phyloP scores from a whole-genome alignment of 2,888 invertebrate species.

The Epirrhoe alternata region DNA sequence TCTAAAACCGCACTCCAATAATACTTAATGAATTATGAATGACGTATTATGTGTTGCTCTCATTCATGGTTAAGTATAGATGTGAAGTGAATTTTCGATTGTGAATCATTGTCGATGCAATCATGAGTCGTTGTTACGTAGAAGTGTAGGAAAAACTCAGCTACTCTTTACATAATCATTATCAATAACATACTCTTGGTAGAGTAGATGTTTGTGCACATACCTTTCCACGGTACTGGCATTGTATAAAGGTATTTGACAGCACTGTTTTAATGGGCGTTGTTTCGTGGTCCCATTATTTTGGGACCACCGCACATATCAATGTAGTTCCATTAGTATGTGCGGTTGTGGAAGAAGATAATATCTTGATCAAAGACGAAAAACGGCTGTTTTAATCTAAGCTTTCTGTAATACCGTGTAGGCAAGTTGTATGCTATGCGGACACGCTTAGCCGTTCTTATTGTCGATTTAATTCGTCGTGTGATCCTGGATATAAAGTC shows the following conservation, averaged over 20 bases:
- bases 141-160: constrained; percentile 24
- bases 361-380: too few relatives aligned
- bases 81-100: constrained; percentile 22
- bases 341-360: too few relatives aligned
- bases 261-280: too few relatives aligned
- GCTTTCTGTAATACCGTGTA: too few relatives aligned
- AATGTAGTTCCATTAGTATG: too few relatives aligned
- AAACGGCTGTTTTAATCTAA: too few relatives aligned
- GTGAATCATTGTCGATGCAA: constrained; percentile 26
- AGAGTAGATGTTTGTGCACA: constrained; percentile 11
- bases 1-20: constrained; percentile 28
- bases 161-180: background rate
- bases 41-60: constrained; percentile 52
- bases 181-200: constrained; percentile 4
- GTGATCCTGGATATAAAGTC: too few relatives aligned
- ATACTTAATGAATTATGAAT: constrained; percentile 70
- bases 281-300: too few relatives aligned
- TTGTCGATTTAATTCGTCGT: too few relatives aligned
- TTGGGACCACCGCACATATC: too few relatives aligned
- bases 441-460: too few relatives aligned
- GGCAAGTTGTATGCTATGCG: too few relatives aligned
- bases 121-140: constrained; percentile 22
- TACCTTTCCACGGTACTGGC: constrained; percentile 1
- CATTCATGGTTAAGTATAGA: constrained; percentile 32
- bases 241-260: constrained; percentile 7